phyloP scores from a whole-genome alignment of 2,888 invertebrate species.

The Xestia c-nigrum region DNA sequence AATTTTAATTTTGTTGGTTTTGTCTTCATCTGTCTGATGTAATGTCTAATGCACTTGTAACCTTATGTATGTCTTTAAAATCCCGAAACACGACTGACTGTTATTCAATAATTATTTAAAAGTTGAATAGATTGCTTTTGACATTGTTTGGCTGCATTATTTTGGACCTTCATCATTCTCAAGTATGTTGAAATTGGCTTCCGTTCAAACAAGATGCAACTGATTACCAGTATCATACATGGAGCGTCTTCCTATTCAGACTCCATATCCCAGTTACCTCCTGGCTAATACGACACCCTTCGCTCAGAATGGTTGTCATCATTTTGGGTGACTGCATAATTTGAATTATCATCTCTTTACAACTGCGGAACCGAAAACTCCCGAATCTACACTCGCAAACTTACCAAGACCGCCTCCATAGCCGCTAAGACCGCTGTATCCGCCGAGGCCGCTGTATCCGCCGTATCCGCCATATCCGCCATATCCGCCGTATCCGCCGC shows the following conservation, averaged over 20 bases:
- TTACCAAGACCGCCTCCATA: conserved; percentile 74
- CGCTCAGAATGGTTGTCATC: background rate
- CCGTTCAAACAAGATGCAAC: background rate
- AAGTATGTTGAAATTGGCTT: background rate
- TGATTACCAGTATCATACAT: background rate
- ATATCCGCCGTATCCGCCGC: conserved; percentile 69
- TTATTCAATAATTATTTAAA: background rate
- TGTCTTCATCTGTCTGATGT: background rate
- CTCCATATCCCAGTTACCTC: background rate
- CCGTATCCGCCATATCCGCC: conserved; percentile 69
- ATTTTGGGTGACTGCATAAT: background rate
- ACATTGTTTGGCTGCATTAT: background rate
- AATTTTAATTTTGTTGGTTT: conserved; percentile 7
- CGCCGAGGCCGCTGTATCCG: conserved; percentile 70
- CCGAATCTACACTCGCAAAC: conserved; percentile 6
- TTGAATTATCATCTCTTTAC: background rate
- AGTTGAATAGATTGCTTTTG: background rate
- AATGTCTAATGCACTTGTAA: background rate
- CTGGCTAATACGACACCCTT: background rate
- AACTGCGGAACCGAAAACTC: background rate
- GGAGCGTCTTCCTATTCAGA: background rate
- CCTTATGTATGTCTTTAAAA: background rate
- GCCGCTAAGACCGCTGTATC: conserved; percentile 71
- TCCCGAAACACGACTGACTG: background rate
- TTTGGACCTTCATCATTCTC: background rate